phyloP scores from a whole-genome alignment of 2,888 invertebrate species.

The Synergus itoensis region DNA sequence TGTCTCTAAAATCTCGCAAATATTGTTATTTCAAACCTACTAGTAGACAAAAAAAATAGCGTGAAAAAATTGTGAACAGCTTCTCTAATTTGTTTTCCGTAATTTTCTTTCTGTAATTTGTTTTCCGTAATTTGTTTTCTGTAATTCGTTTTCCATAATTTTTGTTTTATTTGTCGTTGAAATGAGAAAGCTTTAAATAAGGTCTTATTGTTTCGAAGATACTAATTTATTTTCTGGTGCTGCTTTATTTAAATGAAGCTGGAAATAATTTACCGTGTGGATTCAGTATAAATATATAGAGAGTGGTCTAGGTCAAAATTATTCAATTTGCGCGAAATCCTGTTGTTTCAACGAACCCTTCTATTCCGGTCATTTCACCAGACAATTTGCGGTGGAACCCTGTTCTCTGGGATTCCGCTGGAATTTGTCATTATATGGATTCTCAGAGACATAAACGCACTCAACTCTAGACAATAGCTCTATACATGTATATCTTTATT shows the following conservation, averaged over 20 bases:
- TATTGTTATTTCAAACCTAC: too few species aligned
- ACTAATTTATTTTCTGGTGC: conserved; percentile 13
- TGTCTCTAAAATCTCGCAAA: too few species aligned
- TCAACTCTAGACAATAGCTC: background rate
- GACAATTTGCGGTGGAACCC: conserved; percentile 16
- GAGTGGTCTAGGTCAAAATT: background rate
- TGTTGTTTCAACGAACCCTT: conserved; percentile 23
- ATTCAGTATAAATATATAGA: background rate
- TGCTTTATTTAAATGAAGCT: background rate
- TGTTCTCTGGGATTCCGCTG: conserved; percentile 1
- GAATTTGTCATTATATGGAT: conserved; percentile 15
- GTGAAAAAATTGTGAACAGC: too few species aligned
- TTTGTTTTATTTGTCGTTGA: background rate
- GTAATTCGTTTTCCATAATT: background rate
- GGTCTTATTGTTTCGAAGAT: background rate
- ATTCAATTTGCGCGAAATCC: conserved; percentile 23
- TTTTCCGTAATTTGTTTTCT: too few species aligned
- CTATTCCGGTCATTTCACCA: background rate
- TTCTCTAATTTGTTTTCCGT: too few species aligned
- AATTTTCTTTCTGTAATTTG: too few species aligned
- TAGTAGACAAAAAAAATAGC: too few species aligned
- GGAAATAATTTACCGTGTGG: conserved; percentile 23
- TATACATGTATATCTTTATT: background rate
- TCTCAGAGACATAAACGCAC: conserved; percentile 14
- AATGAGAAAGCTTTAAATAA: background rate